A percentile compares a stretch with the other conserved stretches of the same genome.
phyloP scores from a whole-genome alignment of 2,797 vertebrate species.

The Premnoplex brunnescens region DNA sequence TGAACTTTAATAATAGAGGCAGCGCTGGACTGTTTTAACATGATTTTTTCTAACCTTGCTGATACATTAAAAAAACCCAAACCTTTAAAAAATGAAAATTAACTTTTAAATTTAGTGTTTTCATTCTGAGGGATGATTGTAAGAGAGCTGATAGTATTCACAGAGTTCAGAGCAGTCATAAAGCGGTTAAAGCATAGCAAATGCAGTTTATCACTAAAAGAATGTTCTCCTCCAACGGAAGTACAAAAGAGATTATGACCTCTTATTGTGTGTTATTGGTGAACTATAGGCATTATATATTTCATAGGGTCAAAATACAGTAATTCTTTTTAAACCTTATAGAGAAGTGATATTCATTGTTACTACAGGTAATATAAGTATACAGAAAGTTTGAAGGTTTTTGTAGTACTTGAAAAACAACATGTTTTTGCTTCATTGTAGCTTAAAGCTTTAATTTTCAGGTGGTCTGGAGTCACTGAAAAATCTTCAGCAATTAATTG shows the following conservation, averaged over 20 bases:
- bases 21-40: neutral
- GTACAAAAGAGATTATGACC: neutral
- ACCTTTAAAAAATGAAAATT: neutral
- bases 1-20: neutral
- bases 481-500: conserved; percentile 84
- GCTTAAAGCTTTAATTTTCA: conserved; percentile 65
- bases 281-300: neutral
- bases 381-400: neutral
- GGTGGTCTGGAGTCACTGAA: conserved; percentile 86
- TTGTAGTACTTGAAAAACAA: neutral
- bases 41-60: neutral
- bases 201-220: neutral
- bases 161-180: neutral
- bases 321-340: neutral
- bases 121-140: neutral
- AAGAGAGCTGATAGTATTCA: neutral
- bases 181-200: neutral
- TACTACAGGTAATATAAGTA: neutral
- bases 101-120: neutral
- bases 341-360: neutral
- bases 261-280: neutral
- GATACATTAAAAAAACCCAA: neutral
- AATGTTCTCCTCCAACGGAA: neutral
- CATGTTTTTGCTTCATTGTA: neutral
- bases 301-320: neutral